These are phyloP conservation scores for Ameiurus melas DNA, from an alignment of 2,113 vertebrate genomes.

Conservation along the genomic window DNA sequence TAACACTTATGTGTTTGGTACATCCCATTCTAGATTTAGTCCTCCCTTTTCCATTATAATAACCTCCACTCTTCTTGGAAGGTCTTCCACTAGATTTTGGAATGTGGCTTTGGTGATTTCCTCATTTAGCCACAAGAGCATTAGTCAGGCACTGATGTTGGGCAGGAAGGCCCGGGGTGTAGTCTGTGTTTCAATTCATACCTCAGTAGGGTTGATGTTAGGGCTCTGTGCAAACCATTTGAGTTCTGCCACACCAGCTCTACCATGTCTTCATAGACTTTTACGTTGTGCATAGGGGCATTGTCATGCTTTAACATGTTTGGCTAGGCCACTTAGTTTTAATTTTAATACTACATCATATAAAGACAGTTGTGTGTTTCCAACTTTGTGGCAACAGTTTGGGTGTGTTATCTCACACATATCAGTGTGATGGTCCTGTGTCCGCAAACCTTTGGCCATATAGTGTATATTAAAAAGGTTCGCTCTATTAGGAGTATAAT, in stretches of 20 bases:
- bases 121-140: not conserved
- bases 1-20: not conserved
- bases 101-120: not conserved
- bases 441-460: not conserved
- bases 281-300: not conserved
- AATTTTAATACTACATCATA: not conserved
- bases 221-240: not conserved
- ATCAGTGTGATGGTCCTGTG: not conserved
- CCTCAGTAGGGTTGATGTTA: not conserved
- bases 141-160: not conserved
- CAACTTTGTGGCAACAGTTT: not conserved
- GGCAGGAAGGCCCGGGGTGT: not conserved
- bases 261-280: not conserved
- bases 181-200: not conserved
- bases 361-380: not conserved
- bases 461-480: not conserved
- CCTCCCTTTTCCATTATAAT: not conserved
- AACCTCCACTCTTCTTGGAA: not conserved
- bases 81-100: not conserved
- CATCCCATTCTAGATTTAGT: not conserved
- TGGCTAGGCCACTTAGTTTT: not conserved
- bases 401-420: not conserved
- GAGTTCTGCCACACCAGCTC: not conserved
- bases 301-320: not conserved
- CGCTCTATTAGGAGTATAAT: not conserved